Evolutionary conservation across 1,140 invertebrate species (phyloP).

Genomic region (Carposina sasakii): DNA sequence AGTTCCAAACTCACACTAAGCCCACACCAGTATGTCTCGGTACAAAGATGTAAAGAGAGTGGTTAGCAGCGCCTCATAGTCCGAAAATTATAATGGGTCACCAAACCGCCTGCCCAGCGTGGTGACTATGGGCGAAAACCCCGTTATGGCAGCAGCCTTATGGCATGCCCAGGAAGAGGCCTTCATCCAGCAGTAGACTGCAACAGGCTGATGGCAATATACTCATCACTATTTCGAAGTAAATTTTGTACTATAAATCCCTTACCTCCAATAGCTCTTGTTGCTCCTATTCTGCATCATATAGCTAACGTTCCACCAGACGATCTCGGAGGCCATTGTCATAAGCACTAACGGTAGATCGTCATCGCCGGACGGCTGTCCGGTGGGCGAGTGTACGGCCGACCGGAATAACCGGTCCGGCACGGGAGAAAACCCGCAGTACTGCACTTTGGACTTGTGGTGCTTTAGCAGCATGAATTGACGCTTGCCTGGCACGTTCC

Average conservation of each 20-base stretch:
- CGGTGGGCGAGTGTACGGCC: neutral
- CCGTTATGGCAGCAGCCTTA: too few species aligned
- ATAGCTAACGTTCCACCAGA: constrained; percentile 58
- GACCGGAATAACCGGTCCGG: constrained; percentile 31
- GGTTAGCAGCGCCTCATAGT: too few species aligned
- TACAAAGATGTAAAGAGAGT: too few species aligned
- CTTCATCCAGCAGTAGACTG: too few species aligned
- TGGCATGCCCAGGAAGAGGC: too few species aligned
- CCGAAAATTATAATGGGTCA: too few species aligned
- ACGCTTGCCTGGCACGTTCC: constrained; percentile 50
- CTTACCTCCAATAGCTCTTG: constrained; percentile 38
- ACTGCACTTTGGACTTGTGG: constrained; percentile 55
- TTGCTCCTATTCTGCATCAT: constrained; percentile 31
- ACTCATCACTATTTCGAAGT: too few species aligned
- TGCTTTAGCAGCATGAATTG: constrained; percentile 45
- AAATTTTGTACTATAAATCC: neutral
- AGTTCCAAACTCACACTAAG: too few species aligned
- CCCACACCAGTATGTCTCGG: too few species aligned
- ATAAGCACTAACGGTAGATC: constrained; percentile 49
- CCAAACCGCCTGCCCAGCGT: too few species aligned
- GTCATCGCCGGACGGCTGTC: constrained; percentile 13
- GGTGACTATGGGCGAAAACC: too few species aligned
- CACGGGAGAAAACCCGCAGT: constrained; percentile 47
- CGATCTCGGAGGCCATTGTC: constrained; percentile 52
- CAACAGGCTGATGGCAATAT: too few species aligned